These are phyloP conservation scores for Julus scandinavius DNA, from an alignment of 2,888 invertebrate species.

Conservation along the genomic window DNA sequence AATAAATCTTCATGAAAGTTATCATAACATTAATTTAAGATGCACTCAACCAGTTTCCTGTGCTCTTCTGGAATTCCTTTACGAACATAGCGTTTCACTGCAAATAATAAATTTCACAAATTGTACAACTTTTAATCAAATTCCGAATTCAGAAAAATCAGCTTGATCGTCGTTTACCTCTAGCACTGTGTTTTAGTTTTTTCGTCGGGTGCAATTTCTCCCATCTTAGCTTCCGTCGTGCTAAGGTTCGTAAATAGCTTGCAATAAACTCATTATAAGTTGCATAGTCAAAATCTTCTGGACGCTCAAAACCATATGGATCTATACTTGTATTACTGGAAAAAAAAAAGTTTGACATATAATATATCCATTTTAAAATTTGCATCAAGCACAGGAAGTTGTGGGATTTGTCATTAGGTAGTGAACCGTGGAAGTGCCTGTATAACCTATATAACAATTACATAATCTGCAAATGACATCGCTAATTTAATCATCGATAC, in stretches of 20 bases:
- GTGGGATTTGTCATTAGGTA: background rate
- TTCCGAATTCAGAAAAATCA: background rate
- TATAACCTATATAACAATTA: background rate
- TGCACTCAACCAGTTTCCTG: slow-evolving; percentile 67
- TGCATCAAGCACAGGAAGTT: background rate
- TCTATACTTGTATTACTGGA: slow-evolving; percentile 26
- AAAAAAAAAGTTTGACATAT: background rate
- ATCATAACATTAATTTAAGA: background rate
- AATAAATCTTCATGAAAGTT: background rate
- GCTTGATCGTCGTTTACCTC: background rate
- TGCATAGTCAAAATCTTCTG: slow-evolving; percentile 52
- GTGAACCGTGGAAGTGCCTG: background rate
- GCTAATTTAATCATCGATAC: no score
- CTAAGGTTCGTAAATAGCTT: slow-evolving; percentile 52
- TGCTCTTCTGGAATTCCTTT: slow-evolving; percentile 86
- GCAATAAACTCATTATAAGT: slow-evolving; percentile 53
- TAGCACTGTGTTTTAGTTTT: slow-evolving; percentile 49
- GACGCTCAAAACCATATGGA: slow-evolving; percentile 56
- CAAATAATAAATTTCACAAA: slow-evolving; percentile 59
- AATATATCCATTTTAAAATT: background rate
- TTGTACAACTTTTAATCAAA: background rate
- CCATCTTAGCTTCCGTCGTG: slow-evolving; percentile 51
- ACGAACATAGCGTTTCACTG: slow-evolving; percentile 85
- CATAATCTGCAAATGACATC: no score
- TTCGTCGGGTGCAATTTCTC: slow-evolving; percentile 49